Conservation (phyloP, 2,888 invertebrate genomes). For the Calliphora vomitoria region DNA sequence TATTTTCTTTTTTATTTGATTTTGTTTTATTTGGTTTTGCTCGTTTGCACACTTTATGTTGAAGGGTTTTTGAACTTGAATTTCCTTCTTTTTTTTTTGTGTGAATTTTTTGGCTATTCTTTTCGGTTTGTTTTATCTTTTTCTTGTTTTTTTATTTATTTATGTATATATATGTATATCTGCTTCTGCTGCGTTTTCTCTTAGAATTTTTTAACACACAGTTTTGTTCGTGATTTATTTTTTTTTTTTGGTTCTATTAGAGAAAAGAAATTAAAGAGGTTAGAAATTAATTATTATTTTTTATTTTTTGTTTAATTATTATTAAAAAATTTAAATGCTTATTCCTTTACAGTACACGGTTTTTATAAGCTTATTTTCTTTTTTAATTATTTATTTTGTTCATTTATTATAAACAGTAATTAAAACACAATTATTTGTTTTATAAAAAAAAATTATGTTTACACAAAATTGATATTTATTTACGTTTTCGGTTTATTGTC, state of each 20-base stretch:
- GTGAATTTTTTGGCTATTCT: conserved; percentile 10
- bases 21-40: conserved; percentile 34
- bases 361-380: not conserved
- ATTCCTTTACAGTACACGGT: not conserved
- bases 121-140: no score
- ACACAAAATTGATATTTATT: conserved; percentile 3
- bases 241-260: conserved; percentile 42
- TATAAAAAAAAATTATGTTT: conserved; percentile 5
- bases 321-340: conserved; percentile 45
- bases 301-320: not conserved
- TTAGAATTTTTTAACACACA: conserved; percentile 29
- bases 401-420: not conserved
- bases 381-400: not conserved
- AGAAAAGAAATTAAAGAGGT: conserved; percentile 41
- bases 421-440: conserved; percentile 6
- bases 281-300: conserved; percentile 14
- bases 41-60: conserved; percentile 49
- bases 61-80: conserved; percentile 62
- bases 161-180: conserved; percentile 15
- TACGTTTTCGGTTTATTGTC: conserved; percentile 21
- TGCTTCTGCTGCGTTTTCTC: conserved; percentile 25
- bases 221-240: conserved; percentile 39
- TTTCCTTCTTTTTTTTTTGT: conserved; percentile 31
- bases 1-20: conserved; percentile 64
- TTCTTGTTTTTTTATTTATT: conserved; percentile 39